Evolutionary conservation across 1,140 invertebrate species (phyloP).

Genomic region (Heliconius eleuchia): DNA sequence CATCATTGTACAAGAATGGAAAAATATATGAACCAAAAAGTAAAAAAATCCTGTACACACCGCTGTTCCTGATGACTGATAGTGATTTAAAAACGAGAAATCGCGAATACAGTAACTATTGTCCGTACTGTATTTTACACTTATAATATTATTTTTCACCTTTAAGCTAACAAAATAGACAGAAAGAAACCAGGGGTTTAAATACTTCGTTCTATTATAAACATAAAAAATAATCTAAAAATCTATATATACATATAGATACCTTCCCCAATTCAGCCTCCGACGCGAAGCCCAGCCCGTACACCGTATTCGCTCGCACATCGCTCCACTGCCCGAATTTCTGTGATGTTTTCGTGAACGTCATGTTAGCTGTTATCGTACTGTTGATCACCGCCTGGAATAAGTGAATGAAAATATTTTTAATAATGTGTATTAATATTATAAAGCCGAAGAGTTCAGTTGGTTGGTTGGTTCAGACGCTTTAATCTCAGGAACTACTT

Average conservation of each 20-base stretch:
- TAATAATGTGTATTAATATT: not conserved
- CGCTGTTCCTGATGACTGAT: too few relatives aligned
- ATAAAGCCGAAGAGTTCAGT: too few relatives aligned
- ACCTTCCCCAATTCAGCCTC: conserved; percentile 97
- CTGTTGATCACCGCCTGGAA: conserved; percentile 92
- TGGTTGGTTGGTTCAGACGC: too few relatives aligned
- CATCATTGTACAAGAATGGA: too few relatives aligned
- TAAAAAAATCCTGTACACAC: too few relatives aligned
- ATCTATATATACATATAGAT: conserved; percentile 33
- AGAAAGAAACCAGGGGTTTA: not conserved
- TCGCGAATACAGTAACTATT: too few relatives aligned
- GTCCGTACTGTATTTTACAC: too few relatives aligned
- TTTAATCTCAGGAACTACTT: too few relatives aligned
- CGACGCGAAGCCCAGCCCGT: conserved; percentile 97
- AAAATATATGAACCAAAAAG: too few relatives aligned
- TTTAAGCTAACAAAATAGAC: not conserved
- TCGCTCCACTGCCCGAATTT: conserved; percentile 99
- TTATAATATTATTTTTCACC: not conserved
- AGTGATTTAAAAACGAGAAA: too few relatives aligned
- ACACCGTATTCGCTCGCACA: conserved; percentile 97
- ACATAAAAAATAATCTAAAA: not conserved
- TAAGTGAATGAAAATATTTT: not conserved
- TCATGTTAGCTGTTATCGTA: conserved; percentile 98
- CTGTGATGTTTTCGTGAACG: conserved; percentile 99
- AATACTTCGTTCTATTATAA: not conserved